Evolutionary conservation across 1,140 invertebrate species (phyloP).

Genomic region (Danaus melanippus): DNA sequence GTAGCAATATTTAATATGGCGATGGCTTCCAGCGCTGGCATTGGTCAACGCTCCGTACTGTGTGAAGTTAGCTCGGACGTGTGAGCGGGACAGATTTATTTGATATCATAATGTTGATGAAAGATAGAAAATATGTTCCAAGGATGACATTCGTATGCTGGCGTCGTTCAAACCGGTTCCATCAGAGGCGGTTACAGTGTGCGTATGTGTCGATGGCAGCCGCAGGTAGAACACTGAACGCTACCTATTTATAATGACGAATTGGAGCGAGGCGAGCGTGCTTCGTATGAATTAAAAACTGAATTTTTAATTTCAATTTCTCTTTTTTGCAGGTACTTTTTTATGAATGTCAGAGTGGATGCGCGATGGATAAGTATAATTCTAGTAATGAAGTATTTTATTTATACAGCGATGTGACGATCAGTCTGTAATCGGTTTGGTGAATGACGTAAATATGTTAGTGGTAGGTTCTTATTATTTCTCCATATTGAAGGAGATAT

Average conservation of each 20-base stretch:
- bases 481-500: too few species aligned
- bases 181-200: slow-evolving; percentile 63
- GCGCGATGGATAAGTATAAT: slow-evolving; percentile 17
- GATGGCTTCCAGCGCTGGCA: slow-evolving; percentile 38
- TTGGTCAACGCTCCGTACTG: slow-evolving; percentile 40
- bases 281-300: slow-evolving; percentile 47
- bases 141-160: slow-evolving; percentile 60
- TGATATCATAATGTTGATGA: slow-evolving; percentile 52
- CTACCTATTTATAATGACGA: slow-evolving; percentile 60
- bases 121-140: slow-evolving; percentile 58
- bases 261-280: slow-evolving; percentile 30
- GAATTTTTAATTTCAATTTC: slow-evolving; percentile 48
- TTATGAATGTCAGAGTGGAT: slow-evolving; percentile 4
- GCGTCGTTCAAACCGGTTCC: slow-evolving; percentile 57
- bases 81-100: slow-evolving; percentile 63
- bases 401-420: too few species aligned
- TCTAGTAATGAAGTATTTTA: not conserved
- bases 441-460: too few species aligned
- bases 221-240: slow-evolving; percentile 51
- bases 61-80: slow-evolving; percentile 52
- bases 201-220: slow-evolving; percentile 55
- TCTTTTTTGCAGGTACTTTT: slow-evolving; percentile 55
- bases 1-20: slow-evolving; percentile 62
- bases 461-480: too few species aligned
- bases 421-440: too few species aligned